phyloP scores from a whole-genome alignment of 23 tunicate species.

The Trididemnum nubilum region DNA sequence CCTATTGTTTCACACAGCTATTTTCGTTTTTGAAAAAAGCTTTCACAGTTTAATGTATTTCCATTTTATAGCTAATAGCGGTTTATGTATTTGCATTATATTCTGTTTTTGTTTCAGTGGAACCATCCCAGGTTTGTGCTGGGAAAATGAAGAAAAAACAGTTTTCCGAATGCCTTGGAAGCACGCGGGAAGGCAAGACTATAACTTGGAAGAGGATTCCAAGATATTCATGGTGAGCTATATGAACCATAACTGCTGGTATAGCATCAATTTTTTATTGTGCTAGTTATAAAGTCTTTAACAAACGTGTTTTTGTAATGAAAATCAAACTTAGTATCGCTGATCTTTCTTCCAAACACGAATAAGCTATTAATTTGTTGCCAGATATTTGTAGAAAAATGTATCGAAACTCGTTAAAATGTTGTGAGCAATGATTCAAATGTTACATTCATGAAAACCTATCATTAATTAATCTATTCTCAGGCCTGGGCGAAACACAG shows the following conservation, averaged over 20 bases:
- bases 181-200: conserved; percentile 99
- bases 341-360: no score
- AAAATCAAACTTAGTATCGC: background rate
- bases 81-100: no score
- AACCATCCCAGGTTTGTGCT: conserved; percentile 84
- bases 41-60: no score
- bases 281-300: background rate
- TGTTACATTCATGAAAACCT: background rate
- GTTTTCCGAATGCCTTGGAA: conserved; percentile 99
- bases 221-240: conserved; percentile 93
- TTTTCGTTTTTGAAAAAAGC: no score
- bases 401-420: no score
- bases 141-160: conserved; percentile 98
- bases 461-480: background rate
- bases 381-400: no score
- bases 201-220: conserved; percentile 97
- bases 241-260: background rate
- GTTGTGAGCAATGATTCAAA: no score
- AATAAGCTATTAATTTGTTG: no score
- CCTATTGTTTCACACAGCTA: no score
- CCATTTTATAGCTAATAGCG: no score
- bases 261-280: background rate
- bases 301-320: background rate
- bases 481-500: conserved; percentile 99
- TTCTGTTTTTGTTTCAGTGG: conserved; percentile 52